phyloP scores from a whole-genome alignment of 2,113 vertebrate species.

The Ciconia stormi region DNA sequence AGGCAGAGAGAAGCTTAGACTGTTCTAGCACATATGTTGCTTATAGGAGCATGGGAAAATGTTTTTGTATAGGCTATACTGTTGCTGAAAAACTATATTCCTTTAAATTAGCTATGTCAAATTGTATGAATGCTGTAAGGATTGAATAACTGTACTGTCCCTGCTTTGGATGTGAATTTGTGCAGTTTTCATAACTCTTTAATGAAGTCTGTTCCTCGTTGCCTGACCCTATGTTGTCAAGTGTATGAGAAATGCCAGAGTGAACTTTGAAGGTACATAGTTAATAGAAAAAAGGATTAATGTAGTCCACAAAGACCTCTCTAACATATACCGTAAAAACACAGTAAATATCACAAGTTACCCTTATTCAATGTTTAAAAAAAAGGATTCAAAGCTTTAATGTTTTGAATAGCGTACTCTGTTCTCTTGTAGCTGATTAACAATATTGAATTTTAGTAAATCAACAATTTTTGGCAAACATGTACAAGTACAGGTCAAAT shows the following conservation, averaged over 20 bases:
- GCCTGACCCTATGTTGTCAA: neutral
- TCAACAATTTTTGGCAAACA: neutral
- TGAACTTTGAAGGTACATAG: constrained; percentile 42
- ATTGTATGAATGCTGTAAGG: neutral
- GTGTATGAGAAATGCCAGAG: constrained; percentile 35
- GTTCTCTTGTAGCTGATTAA: neutral
- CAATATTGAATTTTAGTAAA: neutral
- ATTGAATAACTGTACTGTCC: neutral
- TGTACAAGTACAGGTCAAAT: neutral
- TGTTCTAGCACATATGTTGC: accelerated
- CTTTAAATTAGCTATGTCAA: neutral
- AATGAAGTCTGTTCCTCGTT: neutral
- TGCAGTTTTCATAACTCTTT: neutral
- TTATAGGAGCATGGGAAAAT: neutral
- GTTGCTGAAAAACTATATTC: neutral
- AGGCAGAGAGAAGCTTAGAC: neutral
- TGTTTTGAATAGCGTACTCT: neutral
- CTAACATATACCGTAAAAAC: constrained; percentile 17
- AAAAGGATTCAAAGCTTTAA: neutral
- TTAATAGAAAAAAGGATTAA: constrained; percentile 48
- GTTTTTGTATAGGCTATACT: neutral
- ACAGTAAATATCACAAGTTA: constrained; percentile 42
- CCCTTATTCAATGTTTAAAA: neutral
- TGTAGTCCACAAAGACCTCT: constrained; percentile 10
- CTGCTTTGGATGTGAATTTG: neutral